Evolutionary conservation across 2,888 invertebrate genomes (phyloP), one percentile per base, ranked within the genome.

Genomic region (Oligia fasciuncula): DNA sequence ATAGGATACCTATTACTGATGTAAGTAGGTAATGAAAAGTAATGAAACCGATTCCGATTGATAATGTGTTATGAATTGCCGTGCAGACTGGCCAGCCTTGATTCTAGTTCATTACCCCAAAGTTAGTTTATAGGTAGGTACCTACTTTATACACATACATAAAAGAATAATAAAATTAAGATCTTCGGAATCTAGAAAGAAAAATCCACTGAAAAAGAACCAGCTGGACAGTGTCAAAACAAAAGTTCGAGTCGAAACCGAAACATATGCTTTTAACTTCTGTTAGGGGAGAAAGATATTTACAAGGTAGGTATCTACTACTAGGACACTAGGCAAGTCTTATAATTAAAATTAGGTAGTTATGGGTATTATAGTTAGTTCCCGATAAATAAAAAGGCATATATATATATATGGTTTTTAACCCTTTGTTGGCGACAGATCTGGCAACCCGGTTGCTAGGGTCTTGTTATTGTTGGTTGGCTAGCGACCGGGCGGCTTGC

Each of bases 31-130:
- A 29, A 29, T 29, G 29, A 29, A 29, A 29, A 29, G 29, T 29
- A 29, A 29, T 29, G 29, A 29, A 29, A 29, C 29, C 29, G 29
- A 29, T 29, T 29, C 1, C 29, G 29, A 29, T 29, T 29, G 29
- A 29, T 29, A 29, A 29, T 29, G 1, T 29, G 29, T 29, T 29
- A 29, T 1, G 29, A 29, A 29, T 29, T 29, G 29, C 29, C 29
- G 1, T 29, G 29, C 63, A 63, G 54, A 62, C 62, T 63, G 72
- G 46, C 54, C 67, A 80, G 57, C 77, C 54, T 68, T 80, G 77
- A 62, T 77, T 60, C 1, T 46, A 65, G 17, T 54, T 69, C 17
- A 77, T 77, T 68, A 67, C 35, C 62, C 62, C 62, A 29, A 29
- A 29, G 35, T 76, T 46, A 29, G 14, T 49, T 17, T 60, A 1